Conservation (phyloP, 2,113 vertebrate genomes). For the Pomatorhinus ruficollis region DNA sequence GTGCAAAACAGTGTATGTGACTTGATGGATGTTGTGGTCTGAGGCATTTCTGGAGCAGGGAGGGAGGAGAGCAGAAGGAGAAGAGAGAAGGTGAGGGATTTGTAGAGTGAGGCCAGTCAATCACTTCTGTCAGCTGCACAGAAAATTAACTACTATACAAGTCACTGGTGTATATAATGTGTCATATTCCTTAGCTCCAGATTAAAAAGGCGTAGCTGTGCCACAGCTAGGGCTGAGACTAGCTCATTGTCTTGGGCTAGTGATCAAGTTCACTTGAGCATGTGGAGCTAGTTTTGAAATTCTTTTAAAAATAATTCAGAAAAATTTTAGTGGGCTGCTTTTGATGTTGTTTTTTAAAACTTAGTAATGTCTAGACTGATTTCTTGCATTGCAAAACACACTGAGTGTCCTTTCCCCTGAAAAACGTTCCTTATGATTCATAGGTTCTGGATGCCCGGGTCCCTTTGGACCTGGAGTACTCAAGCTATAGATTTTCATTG, state of each 20-base stretch:
- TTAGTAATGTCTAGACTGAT: slow-evolving; percentile 47
- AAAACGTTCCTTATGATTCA: slow-evolving; percentile 65
- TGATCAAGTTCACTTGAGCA: background rate
- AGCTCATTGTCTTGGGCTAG: background rate
- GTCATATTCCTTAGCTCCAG: background rate
- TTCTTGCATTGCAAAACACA: slow-evolving; percentile 48
- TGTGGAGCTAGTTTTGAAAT: background rate
- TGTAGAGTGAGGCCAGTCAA: background rate
- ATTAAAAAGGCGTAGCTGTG: background rate
- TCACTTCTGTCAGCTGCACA: background rate
- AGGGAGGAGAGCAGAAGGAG: background rate
- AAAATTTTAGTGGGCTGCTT: slow-evolving; percentile 17
- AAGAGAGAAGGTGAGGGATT: background rate
- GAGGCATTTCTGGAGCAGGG: background rate
- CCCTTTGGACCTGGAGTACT: slow-evolving; percentile 50
- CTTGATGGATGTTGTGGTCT: background rate
- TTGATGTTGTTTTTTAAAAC: slow-evolving; percentile 43
- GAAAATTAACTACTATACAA: slow-evolving; percentile 41
- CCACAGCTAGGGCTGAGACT: fast-evolving
- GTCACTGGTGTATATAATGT: slow-evolving; percentile 21
- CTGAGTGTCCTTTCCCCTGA: background rate
- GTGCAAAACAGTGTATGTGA: background rate
- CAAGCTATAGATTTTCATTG: slow-evolving; percentile 13
- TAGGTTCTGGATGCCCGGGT: slow-evolving; percentile 2
- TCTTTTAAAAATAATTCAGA: background rate